Evolutionary conservation across 1,140 invertebrate species (phyloP).

Genomic region (Rhynchophorus ferrugineus): DNA sequence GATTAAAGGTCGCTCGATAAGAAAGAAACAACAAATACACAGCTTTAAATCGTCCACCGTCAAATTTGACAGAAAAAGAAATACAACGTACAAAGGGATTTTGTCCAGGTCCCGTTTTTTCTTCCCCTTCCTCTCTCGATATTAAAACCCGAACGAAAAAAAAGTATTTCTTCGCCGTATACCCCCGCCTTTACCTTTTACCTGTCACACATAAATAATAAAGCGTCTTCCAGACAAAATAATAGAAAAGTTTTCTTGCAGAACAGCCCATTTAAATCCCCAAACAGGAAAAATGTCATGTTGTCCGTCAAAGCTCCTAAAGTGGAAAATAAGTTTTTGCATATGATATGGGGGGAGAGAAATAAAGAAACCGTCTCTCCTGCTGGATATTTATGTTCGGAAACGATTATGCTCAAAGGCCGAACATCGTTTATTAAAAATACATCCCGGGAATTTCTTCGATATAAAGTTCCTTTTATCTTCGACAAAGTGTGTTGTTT

Average conservation of each 20-base stretch:
- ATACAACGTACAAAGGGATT: not conserved
- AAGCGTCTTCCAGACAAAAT: constrained; percentile 5
- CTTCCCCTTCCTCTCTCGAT: not conserved
- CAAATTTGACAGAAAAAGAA: not conserved
- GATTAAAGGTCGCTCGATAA: too few relatives aligned
- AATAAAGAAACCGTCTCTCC: not conserved
- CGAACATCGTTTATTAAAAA: not conserved
- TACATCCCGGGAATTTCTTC: not conserved
- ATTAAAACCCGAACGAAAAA: constrained; percentile 12
- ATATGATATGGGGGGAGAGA: not conserved
- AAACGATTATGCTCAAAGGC: not conserved
- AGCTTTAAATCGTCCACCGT: too few relatives aligned
- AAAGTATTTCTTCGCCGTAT: constrained; percentile 5
- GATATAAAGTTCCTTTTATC: too few relatives aligned
- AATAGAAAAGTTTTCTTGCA: constrained; percentile 13
- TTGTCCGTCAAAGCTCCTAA: constrained; percentile 18
- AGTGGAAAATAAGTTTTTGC: constrained; percentile 8
- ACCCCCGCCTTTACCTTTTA: constrained; percentile 5
- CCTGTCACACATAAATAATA: constrained; percentile 20
- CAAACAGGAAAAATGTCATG: constrained; percentile 13
- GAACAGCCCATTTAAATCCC: constrained; percentile 19
- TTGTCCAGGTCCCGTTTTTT: too few relatives aligned
- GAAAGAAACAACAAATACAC: too few relatives aligned
- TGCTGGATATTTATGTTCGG: not conserved
- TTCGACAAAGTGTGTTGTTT: too few relatives aligned